phyloP scores from a whole-genome alignment of 2,888 invertebrate genomes.

The Drosophila infuscata region DNA sequence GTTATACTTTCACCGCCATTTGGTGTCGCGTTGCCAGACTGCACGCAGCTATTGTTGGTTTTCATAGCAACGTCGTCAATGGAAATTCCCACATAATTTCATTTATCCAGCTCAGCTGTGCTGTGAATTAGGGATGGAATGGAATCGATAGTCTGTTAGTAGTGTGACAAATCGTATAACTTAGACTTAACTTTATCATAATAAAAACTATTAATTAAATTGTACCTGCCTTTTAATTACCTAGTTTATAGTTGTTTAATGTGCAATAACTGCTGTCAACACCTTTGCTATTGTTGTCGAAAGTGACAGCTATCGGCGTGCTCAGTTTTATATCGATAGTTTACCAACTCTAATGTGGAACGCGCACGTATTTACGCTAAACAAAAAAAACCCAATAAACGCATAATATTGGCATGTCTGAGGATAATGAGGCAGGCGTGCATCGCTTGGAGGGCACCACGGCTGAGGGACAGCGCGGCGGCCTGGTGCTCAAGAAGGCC shows the following conservation, averaged over 20 bases:
- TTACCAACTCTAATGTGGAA: conserved; percentile 44
- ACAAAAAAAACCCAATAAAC: conserved; percentile 38
- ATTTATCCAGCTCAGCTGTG: conserved; percentile 23
- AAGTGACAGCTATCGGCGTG: background rate
- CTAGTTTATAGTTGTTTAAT: background rate
- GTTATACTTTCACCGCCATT: conserved; percentile 37
- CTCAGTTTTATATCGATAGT: conserved; percentile 25
- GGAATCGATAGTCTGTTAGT: background rate
- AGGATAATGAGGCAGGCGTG: conserved; percentile 84
- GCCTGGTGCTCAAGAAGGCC: conserved; percentile 89
- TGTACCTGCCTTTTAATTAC: background rate
- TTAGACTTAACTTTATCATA: background rate
- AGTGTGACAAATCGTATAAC: background rate
- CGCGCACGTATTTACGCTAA: conserved; percentile 57
- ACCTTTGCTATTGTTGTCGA: background rate
- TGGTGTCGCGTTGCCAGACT: conserved; percentile 39
- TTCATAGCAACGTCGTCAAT: background rate
- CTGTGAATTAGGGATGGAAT: background rate
- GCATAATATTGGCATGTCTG: conserved; percentile 48
- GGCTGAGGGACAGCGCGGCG: conserved; percentile 87
- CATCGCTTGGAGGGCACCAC: conserved; percentile 91
- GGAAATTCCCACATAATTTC: background rate
- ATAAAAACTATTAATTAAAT: background rate
- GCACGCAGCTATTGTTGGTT: background rate
- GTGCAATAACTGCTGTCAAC: background rate